A percentile compares a stretch with the other conserved stretches of the same genome.
phyloP scores from a whole-genome alignment of 1,140 invertebrate species.

The Pseudomyrmex flavicornis region DNA sequence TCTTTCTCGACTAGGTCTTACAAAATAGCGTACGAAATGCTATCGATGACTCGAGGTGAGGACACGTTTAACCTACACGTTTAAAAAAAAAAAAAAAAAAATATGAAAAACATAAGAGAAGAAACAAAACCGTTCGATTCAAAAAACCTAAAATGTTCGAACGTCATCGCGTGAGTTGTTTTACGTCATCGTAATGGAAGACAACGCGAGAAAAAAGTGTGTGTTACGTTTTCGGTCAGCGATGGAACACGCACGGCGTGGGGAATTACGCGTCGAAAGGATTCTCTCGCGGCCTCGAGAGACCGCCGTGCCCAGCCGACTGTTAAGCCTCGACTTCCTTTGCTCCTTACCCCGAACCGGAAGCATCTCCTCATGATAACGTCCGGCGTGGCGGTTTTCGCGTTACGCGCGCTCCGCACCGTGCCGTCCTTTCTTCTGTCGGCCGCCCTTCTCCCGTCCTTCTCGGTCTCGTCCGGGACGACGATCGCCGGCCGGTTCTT shows the following conservation, averaged over 20 bases:
- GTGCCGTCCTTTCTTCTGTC: constrained; percentile 27
- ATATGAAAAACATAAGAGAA: background rate
- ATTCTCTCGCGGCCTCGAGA: constrained; percentile 15
- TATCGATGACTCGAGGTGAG: background rate
- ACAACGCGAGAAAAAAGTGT: too few species aligned
- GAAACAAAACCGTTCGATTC: background rate
- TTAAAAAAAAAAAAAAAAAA: too few species aligned
- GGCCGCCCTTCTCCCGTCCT: constrained; percentile 51
- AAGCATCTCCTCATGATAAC: constrained; percentile 55
- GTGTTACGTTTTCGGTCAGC: too few species aligned
- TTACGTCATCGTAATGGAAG: too few species aligned
- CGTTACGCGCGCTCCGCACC: constrained; percentile 40
- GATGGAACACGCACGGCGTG: background rate
- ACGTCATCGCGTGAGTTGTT: too few species aligned
- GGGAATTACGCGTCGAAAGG: background rate
- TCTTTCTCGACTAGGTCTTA: background rate
- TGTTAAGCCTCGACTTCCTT: constrained; percentile 46
- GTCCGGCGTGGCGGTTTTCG: constrained; percentile 48
- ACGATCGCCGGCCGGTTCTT: constrained; percentile 74
- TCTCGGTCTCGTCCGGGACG: constrained; percentile 40
- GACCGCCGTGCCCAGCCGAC: constrained; percentile 33
- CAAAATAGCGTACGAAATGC: too few species aligned
- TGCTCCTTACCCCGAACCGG: constrained; percentile 52
- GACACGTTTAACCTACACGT: background rate
- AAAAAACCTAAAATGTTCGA: too few species aligned